These are phyloP conservation scores for Albula glossodonta DNA, from an alignment of 2,113 vertebrate genomes.

Conservation along the genomic window DNA sequence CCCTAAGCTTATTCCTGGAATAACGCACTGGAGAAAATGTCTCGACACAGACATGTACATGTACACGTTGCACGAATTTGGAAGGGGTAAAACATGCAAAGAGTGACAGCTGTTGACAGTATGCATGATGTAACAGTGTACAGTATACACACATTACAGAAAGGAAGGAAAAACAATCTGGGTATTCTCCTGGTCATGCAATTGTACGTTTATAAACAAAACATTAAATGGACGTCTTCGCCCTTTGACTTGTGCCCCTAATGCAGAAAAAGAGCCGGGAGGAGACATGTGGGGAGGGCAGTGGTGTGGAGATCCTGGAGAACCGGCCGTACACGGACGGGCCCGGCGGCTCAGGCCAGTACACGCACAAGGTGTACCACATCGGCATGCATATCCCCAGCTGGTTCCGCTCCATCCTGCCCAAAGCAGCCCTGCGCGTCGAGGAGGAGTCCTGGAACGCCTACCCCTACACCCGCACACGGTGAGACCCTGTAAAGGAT, in stretches of 20 bases:
- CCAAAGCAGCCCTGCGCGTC: conserved; percentile 90
- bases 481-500: conserved; percentile 62
- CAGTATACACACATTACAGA: too few species aligned
- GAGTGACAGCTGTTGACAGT: too few species aligned
- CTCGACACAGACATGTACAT: too few species aligned
- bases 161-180: too few species aligned
- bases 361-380: conserved; percentile 96
- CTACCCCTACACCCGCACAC: conserved; percentile 92
- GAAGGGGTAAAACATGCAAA: too few species aligned
- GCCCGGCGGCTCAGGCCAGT: conserved; percentile 87
- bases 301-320: conserved; percentile 92
- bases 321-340: conserved; percentile 92
- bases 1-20: too few species aligned
- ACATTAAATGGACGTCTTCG: too few species aligned
- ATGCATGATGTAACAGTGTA: too few species aligned
- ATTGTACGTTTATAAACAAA: too few species aligned
- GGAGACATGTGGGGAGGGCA: conserved; percentile 91
- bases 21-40: too few species aligned
- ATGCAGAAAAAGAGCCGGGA: conserved; percentile 93
- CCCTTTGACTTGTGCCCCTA: not conserved
- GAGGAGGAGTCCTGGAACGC: conserved; percentile 97
- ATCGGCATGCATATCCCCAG: conserved; percentile 97
- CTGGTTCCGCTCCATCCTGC: conserved; percentile 95
- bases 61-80: too few species aligned
- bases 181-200: too few species aligned